Percentiles rank a stretch among this genome's conserved stretches.
Conservation (phyloP, 64 coral and sea anemone genomes). For the Stichodactyla helianthus region DNA sequence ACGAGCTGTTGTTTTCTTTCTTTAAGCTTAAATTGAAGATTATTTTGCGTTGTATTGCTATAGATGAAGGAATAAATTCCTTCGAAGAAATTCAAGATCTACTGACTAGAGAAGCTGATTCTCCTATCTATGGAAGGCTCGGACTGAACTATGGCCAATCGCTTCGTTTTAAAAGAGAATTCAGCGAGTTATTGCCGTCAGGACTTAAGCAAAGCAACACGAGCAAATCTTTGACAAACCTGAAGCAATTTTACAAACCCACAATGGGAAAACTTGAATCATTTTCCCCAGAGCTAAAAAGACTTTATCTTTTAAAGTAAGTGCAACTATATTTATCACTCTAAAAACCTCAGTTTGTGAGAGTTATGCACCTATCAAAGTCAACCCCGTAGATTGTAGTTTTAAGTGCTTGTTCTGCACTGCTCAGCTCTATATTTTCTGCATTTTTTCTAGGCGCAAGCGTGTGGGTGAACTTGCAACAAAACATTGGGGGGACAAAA, state of each 20-base stretch:
- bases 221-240: too few relatives aligned
- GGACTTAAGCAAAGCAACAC: too few relatives aligned
- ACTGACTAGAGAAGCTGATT: conserved; percentile 34
- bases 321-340: too few relatives aligned
- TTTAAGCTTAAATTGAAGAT: too few relatives aligned
- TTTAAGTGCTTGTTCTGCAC: too few relatives aligned
- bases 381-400: too few relatives aligned
- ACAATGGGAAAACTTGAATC: neutral
- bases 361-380: too few relatives aligned
- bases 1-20: too few relatives aligned
- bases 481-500: neutral
- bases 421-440: too few relatives aligned
- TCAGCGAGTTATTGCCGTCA: conserved; percentile 33
- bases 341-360: too few relatives aligned
- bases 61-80: conserved; percentile 17
- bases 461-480: neutral
- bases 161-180: conserved; percentile 26
- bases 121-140: conserved; percentile 26
- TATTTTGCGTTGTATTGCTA: neutral
- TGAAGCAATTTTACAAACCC: neutral
- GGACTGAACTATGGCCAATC: conserved; percentile 44
- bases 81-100: conserved; percentile 19
- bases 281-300: too few relatives aligned
- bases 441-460: neutral
- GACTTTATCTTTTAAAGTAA: too few relatives aligned